A percentile compares a stretch with the other conserved stretches of the same genome.
These are phyloP conservation scores for Montipora efflorescens DNA, from an alignment of 64 coral and sea anemone species.

Conservation along the genomic window DNA sequence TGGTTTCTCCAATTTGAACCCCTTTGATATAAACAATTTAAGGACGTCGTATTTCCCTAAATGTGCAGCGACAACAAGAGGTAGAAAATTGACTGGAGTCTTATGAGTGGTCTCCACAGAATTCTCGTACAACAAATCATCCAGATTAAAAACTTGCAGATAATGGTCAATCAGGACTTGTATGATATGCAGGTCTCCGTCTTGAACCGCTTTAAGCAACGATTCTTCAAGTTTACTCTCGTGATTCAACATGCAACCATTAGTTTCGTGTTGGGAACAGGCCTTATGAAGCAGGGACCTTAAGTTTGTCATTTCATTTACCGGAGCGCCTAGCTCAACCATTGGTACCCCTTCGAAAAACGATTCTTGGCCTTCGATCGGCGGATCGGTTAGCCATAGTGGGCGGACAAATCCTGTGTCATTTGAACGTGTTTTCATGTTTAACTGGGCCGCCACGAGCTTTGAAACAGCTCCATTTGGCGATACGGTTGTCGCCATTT, in stretches of 20 bases:
- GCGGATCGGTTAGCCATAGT: slow-evolving; percentile 56
- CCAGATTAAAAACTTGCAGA: slow-evolving; percentile 62
- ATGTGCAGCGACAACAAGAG: slow-evolving; percentile 87
- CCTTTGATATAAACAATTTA: slow-evolving; percentile 85
- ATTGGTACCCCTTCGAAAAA: slow-evolving; percentile 57
- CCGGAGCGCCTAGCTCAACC: not conserved
- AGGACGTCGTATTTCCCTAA: slow-evolving; percentile 91
- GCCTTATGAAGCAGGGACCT: slow-evolving; percentile 15
- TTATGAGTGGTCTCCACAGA: not conserved
- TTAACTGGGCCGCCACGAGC: not conserved
- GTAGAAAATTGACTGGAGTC: slow-evolving; percentile 76
- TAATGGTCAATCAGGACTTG: slow-evolving; percentile 67
- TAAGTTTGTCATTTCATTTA: not conserved
- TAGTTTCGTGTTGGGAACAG: slow-evolving; percentile 16
- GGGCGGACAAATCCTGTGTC: slow-evolving; percentile 67
- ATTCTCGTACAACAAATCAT: slow-evolving; percentile 47
- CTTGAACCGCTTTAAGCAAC: slow-evolving; percentile 55
- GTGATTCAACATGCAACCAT: slow-evolving; percentile 67
- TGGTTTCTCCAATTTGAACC: slow-evolving; percentile 82
- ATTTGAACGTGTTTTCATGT: not conserved
- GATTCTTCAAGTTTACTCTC: slow-evolving; percentile 55
- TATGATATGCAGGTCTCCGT: slow-evolving; percentile 27
- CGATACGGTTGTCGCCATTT: not conserved
- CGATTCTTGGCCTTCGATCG: slow-evolving; percentile 23
- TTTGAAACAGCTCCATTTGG: slow-evolving; percentile 5